Evolutionary conservation across 2,888 invertebrate species (phyloP).

Genomic region (Loripinus fragilis): DNA sequence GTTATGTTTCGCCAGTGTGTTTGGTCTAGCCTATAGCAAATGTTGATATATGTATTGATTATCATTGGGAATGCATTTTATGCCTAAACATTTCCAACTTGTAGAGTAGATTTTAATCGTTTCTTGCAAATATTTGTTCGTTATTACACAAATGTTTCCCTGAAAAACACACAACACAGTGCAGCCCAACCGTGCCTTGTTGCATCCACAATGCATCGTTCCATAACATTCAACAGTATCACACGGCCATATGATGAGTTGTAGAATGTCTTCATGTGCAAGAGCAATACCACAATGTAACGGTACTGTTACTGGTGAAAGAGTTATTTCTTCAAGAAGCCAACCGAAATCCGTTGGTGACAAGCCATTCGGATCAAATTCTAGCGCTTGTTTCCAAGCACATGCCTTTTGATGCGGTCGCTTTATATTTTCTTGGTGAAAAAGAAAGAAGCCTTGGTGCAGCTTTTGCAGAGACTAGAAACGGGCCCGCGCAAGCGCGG

Average conservation of each 20-base stretch:
- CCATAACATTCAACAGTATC: not conserved
- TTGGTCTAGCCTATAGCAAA: no score
- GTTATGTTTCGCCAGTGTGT: no score
- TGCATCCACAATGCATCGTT: not conserved
- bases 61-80: no score
- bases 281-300: not conserved
- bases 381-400: not conserved
- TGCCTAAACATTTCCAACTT: no score
- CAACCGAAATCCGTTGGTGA: not conserved
- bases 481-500: no score
- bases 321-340: not conserved
- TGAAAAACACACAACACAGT: not conserved
- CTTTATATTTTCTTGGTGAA: not conserved
- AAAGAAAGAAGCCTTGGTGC: not conserved
- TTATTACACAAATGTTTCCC: not conserved
- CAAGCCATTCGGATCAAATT: not conserved
- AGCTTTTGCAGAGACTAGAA: not conserved
- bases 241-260: not conserved
- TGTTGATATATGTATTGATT: no score
- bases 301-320: not conserved
- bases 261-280: not conserved
- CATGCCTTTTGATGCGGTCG: not conserved
- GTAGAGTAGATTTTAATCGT: no score
- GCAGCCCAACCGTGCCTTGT: not conserved
- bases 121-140: no score